Percentiles rank a stretch among this genome's conserved stretches.
phyloP scores from a whole-genome alignment of 1,140 invertebrate species.

The Zaprionus camerounensis region DNA sequence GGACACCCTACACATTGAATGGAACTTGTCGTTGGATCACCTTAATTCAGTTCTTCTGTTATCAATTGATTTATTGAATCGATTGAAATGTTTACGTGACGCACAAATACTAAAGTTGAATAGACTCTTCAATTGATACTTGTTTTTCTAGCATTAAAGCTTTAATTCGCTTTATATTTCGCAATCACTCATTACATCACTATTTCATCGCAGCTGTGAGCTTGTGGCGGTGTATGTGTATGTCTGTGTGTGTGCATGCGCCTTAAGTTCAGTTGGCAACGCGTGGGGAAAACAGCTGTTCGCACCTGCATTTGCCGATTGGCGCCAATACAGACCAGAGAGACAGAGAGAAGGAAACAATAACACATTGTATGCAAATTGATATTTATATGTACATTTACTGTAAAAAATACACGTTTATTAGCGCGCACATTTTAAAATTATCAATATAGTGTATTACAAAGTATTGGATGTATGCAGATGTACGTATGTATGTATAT shows the following conservation, averaged over 20 bases:
- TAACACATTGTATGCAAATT: slow-evolving; percentile 22
- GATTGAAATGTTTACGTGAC: slow-evolving; percentile 16
- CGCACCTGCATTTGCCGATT: slow-evolving; percentile 36
- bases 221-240: slow-evolving; percentile 9
- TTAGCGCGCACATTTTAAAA: slow-evolving; percentile 75
- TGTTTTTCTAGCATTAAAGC: slow-evolving; percentile 19
- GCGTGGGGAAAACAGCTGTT: slow-evolving; percentile 51
- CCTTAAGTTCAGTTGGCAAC: slow-evolving; percentile 55
- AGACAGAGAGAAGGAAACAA: neutral
- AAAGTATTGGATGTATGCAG: slow-evolving; percentile 56
- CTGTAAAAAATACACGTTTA: slow-evolving; percentile 80
- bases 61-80: slow-evolving; percentile 25
- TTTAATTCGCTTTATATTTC: slow-evolving; percentile 27
- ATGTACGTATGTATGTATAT: slow-evolving; percentile 48
- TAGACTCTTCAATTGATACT: slow-evolving; percentile 40
- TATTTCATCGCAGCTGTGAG: slow-evolving; percentile 32
- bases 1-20: slow-evolving; percentile 24
- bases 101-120: slow-evolving; percentile 17
- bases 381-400: slow-evolving; percentile 35
- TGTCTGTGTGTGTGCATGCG: slow-evolving; percentile 7
- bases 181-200: slow-evolving; percentile 55
- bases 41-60: slow-evolving; percentile 12
- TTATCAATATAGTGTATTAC: slow-evolving; percentile 59
- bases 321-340: neutral
- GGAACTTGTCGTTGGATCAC: slow-evolving; percentile 9